Evolutionary conservation across 2,797 vertebrate species (phyloP).

Genomic region (Rallus crepitans): DNA sequence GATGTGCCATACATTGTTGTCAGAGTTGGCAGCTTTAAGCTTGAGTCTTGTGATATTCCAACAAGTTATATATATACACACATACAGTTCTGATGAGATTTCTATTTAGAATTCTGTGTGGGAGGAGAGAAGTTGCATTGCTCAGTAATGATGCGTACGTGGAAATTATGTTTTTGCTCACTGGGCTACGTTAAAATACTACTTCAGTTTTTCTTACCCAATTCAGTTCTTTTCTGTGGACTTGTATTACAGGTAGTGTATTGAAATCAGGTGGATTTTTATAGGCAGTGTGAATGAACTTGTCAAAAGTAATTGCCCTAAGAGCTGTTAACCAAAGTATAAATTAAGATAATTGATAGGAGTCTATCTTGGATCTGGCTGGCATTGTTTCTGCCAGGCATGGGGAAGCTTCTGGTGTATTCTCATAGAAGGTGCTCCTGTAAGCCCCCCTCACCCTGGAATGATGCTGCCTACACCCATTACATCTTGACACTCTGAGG

Average conservation of each 20-base stretch:
- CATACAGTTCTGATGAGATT: background rate
- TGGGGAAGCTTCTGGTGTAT: background rate
- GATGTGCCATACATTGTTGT: background rate
- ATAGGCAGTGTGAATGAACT: background rate
- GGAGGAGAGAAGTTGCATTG: constrained; percentile 4
- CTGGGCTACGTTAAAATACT: background rate
- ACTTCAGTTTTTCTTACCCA: background rate
- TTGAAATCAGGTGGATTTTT: background rate
- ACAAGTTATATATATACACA: background rate
- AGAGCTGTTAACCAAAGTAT: background rate
- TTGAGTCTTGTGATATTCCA: background rate
- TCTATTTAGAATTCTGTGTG: background rate
- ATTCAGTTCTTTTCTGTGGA: background rate
- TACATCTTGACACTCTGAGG: background rate
- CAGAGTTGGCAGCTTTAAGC: background rate
- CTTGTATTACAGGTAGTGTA: background rate
- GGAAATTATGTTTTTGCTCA: background rate
- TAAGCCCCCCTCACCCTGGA: background rate
- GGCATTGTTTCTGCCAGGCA: fast-evolving
- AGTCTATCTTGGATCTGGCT: background rate
- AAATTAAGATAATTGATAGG: background rate
- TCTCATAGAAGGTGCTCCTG: background rate
- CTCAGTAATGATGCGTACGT: background rate
- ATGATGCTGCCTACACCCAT: fast-evolving
- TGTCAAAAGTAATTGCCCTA: background rate